These are phyloP conservation scores for Portevinia maculata DNA, from an alignment of 2,888 invertebrate genomes.

Conservation along the genomic window DNA sequence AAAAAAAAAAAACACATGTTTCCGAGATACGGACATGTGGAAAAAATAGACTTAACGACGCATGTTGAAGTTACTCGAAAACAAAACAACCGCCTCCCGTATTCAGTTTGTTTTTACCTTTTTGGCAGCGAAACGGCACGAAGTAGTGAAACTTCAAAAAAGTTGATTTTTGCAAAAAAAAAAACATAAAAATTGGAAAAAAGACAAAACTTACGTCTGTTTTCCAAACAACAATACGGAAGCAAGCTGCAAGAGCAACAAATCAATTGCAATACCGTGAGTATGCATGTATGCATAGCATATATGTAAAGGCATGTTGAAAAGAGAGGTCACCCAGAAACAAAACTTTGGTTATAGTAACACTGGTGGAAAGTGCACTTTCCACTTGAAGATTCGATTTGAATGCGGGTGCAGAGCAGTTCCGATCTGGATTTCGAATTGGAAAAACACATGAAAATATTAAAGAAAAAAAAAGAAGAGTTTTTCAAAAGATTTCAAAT, in stretches of 20 bases:
- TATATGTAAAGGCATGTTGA: no score
- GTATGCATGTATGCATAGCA: no score
- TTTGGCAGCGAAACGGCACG: background rate
- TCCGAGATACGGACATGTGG: conserved; percentile 23
- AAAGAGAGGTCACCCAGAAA: background rate
- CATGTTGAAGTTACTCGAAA: background rate
- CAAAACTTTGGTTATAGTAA: background rate
- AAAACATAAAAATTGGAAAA: background rate
- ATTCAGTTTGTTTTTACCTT: conserved; percentile 11
- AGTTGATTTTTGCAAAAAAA: background rate
- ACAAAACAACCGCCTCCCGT: conserved; percentile 1
- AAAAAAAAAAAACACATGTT: conserved; percentile 32
- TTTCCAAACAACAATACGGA: background rate
- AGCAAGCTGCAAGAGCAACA: background rate
- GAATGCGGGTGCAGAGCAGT: conserved; percentile 6
- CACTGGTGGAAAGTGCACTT: background rate
- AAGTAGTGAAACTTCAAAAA: background rate
- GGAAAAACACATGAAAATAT: conserved; percentile 11
- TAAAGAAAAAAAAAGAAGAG: no score
- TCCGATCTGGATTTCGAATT: background rate
- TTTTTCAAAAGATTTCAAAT: conserved; percentile 29
- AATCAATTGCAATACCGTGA: conserved; percentile 22
- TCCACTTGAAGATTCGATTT: conserved; percentile 8
- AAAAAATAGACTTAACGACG: conserved; percentile 11
- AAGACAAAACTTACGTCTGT: background rate